Evolutionary conservation across 2,113 vertebrate genomes (phyloP).

Genomic region (Rhea americana): DNA sequence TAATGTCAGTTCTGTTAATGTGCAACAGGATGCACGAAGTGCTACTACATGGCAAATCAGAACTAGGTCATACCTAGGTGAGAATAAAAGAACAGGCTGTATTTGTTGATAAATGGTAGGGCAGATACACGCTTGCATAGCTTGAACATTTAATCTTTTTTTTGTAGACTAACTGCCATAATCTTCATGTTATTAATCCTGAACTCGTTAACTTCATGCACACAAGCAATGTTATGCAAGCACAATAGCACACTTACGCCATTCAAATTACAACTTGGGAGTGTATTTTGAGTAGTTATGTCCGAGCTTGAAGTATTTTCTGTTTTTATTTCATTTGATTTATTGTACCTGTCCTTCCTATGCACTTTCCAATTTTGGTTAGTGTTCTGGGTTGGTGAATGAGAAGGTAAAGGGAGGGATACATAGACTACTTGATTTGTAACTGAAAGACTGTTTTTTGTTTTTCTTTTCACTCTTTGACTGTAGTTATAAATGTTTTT

Average conservation of each 20-base stretch:
- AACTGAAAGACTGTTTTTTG: not conserved
- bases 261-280: not conserved
- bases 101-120: not conserved
- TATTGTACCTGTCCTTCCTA: not conserved
- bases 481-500: not conserved
- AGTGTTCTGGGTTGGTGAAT: not conserved
- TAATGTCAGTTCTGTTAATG: not conserved
- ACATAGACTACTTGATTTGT: not conserved
- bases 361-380: not conserved
- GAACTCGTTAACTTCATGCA: not conserved
- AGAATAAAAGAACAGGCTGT: not conserved
- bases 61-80: not conserved
- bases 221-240: not conserved
- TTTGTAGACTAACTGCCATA: not conserved
- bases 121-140: not conserved
- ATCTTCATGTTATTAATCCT: not conserved
- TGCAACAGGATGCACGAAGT: not conserved
- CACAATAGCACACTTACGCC: not conserved
- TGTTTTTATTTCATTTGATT: not conserved
- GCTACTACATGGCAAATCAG: not conserved
- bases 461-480: not conserved
- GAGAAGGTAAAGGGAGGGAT: not conserved
- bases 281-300: not conserved
- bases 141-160: not conserved
- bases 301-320: not conserved